These are phyloP conservation scores for Typhlichthys subterraneus DNA, from an alignment of 2,797 vertebrate genomes.

Conservation along the genomic window DNA sequence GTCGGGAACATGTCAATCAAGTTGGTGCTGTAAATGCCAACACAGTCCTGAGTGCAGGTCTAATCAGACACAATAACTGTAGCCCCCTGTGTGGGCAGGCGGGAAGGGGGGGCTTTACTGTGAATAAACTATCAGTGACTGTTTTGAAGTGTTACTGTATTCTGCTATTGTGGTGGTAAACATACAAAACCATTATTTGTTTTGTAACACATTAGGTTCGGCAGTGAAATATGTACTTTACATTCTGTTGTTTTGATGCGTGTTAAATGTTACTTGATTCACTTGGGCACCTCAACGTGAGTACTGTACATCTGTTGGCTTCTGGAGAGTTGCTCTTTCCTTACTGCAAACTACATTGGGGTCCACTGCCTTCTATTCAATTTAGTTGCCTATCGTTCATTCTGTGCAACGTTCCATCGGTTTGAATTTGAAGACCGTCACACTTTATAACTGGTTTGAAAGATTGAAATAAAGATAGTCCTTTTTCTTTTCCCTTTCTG, in stretches of 20 bases:
- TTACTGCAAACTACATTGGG: slow-evolving; percentile 13
- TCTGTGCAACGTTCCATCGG: slow-evolving; percentile 55
- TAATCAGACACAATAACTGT: no score
- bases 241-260: slow-evolving; percentile 21
- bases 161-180: neutral
- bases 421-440: slow-evolving; percentile 60
- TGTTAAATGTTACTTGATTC: slow-evolving; percentile 11
- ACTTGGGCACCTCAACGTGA: slow-evolving; percentile 25
- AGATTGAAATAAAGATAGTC: slow-evolving; percentile 69
- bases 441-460: slow-evolving; percentile 65
- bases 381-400: slow-evolving; percentile 62
- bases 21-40: no score
- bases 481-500: slow-evolving; percentile 47
- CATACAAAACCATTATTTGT: neutral
- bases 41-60: no score
- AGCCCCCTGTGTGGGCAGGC: neutral
- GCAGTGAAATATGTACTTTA: neutral
- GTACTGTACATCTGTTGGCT: slow-evolving; percentile 20
- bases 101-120: neutral
- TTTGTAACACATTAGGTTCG: neutral
- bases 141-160: slow-evolving; percentile 17
- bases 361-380: slow-evolving; percentile 57
- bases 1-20: no score
- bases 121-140: slow-evolving; percentile 12
- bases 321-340: no score